Evolutionary conservation across 2,797 vertebrate genomes (phyloP).

Genomic region (Anguilla megastoma): DNA sequence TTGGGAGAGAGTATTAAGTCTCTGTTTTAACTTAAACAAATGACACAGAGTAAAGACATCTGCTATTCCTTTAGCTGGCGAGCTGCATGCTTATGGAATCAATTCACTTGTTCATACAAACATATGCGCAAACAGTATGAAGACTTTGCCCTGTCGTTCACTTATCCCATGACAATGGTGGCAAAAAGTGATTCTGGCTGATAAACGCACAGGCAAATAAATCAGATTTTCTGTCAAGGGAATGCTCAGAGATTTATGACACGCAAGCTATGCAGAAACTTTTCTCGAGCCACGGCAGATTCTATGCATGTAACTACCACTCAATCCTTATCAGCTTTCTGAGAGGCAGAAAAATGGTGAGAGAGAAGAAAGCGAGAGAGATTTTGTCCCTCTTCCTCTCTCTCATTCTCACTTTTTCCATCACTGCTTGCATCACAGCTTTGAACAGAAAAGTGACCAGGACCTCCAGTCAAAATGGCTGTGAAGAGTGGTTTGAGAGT

Average conservation of each 20-base stretch:
- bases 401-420: not conserved
- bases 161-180: conserved; percentile 4
- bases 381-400: not conserved
- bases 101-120: conserved; percentile 13
- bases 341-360: not conserved
- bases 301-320: not conserved
- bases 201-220: conserved; percentile 38
- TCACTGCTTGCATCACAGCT: not conserved
- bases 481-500: not conserved
- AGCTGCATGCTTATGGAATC: not conserved
- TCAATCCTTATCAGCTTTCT: not conserved
- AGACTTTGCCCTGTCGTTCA: conserved; percentile 12
- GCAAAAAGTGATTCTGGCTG: conserved; percentile 31
- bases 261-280: conserved; percentile 33
- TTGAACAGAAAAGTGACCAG: not conserved
- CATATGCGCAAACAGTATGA: not conserved
- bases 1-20: conserved; percentile 27
- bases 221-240: conserved; percentile 30
- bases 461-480: not conserved
- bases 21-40: conserved; percentile 33
- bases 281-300: not conserved
- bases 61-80: not conserved
- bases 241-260: conserved; percentile 42
- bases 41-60: conserved; percentile 35
- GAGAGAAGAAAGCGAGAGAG: not conserved